Conservation (phyloP, 2,888 invertebrate genomes). For the Euplexia lucipara region DNA sequence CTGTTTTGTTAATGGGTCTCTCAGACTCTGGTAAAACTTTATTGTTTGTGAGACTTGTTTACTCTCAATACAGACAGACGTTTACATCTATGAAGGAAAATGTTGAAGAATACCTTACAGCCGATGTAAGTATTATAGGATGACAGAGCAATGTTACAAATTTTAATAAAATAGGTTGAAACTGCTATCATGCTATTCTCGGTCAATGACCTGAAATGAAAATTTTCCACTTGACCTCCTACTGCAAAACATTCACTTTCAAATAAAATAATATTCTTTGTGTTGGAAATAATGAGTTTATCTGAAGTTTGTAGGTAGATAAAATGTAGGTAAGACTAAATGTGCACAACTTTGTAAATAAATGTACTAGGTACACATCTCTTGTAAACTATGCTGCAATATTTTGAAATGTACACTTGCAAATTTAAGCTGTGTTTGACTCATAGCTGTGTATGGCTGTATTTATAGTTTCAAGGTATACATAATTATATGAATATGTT, state of each 20-base stretch:
- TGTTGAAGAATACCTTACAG: conserved; percentile 92
- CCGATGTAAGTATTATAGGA: conserved; percentile 90
- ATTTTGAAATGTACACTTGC: too few species aligned
- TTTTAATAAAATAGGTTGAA: background rate
- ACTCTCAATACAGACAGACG: conserved; percentile 93
- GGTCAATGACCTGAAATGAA: conserved; percentile 26
- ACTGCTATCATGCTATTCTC: background rate
- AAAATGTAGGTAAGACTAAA: background rate
- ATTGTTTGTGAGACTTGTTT: conserved; percentile 94
- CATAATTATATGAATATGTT: too few species aligned
- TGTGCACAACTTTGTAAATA: background rate
- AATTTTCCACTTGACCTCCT: conserved; percentile 30
- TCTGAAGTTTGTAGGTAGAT: background rate
- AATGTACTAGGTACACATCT: background rate
- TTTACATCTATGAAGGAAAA: conserved; percentile 98
- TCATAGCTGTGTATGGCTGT: too few species aligned
- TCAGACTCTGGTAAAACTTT: conserved; percentile 98
- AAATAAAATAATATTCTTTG: conserved; percentile 13
- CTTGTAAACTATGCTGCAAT: too few species aligned
- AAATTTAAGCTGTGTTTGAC: too few species aligned
- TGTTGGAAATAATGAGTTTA: background rate
- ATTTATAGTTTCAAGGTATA: too few species aligned
- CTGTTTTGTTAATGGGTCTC: conserved; percentile 95
- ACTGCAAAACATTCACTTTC: conserved; percentile 24
- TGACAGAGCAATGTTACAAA: background rate